Evolutionary conservation across 2,888 invertebrate genomes (phyloP).

Genomic region (Ennomos fuscantarius): DNA sequence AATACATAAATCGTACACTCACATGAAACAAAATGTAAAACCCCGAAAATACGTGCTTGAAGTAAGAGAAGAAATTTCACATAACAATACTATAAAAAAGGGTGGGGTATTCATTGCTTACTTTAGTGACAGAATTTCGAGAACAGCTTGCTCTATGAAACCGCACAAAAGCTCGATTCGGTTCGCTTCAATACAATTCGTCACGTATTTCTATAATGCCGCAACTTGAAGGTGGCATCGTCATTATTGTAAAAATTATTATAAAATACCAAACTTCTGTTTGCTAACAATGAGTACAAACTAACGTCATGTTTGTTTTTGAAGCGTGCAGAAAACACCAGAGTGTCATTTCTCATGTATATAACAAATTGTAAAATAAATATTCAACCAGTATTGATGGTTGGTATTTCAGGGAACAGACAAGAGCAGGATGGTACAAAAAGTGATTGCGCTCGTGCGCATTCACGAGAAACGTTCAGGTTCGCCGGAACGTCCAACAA

Average conservation of each 20-base stretch:
- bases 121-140: constrained; percentile 23
- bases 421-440: constrained; percentile 43
- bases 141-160: constrained; percentile 19
- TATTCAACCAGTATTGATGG: constrained; percentile 30
- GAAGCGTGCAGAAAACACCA: constrained; percentile 28
- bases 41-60: constrained; percentile 2
- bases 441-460: constrained; percentile 41
- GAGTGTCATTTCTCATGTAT: constrained; percentile 30
- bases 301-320: constrained; percentile 28
- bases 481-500: constrained; percentile 52
- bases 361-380: constrained; percentile 26
- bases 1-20: constrained; percentile 15
- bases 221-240: constrained; percentile 14
- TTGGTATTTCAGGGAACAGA: constrained; percentile 35
- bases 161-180: constrained; percentile 35
- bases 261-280: constrained; percentile 21
- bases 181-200: constrained; percentile 27
- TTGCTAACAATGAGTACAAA: constrained; percentile 30
- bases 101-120: constrained; percentile 21
- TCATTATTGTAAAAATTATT: constrained; percentile 16
- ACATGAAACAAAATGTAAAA: too few relatives aligned
- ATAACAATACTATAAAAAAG: constrained; percentile 25
- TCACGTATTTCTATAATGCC: constrained; percentile 32
- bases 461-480: constrained; percentile 45
- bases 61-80: constrained; percentile 20